Base-by-base conservation (phyloP, 1,140 invertebrate genomes). In the Sesamia nonagrioides region DNA sequence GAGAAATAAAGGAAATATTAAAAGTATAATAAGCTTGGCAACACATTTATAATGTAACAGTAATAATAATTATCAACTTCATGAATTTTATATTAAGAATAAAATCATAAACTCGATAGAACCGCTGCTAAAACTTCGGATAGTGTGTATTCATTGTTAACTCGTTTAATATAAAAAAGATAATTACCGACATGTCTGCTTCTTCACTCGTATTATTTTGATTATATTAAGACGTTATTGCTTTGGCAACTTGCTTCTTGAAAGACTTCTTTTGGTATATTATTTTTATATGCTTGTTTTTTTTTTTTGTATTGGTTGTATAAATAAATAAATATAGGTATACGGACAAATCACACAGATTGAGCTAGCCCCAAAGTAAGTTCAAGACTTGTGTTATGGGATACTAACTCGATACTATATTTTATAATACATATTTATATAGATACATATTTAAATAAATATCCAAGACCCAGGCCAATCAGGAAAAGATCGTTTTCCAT, bases 121-220 rank as follows among this genome's bases (percentile, higher is more conserved):
- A 17, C 33, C 2, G 11, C 17, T n/a, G 45, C 42, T 7, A 48
- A 27, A 1, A 45, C 6, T n/a, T 18, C 48, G 48, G 11, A n/a
- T 17, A 54, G 68, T 71, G 48, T 71, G 50, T 35, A 71, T 11
- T 54, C 48, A 35, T 15, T 35, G 5, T 71, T 71, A 71, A 52
- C 15, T 71, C 15, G 33, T 35, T 52, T 54, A 52, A 9, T 27
- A 52, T 35, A 48, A 54, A 21, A 2, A 27, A 35, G 48, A 61
- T 6, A 60, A 60, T 60, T 60, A 60, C 33, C 58, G 15, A 37
- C 37, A 17, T 37, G 54, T 56, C 27, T 54, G 18, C 52, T 5
- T 56, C 54, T 21, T 9, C 18, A 56, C 11, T 56, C 8, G 52
- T 48, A 54, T 27, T 56, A 56, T 27, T 56, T 27, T 56, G 18